A percentile compares a stretch with the other conserved stretches of the same genome.
Conservation (phyloP, 2,797 vertebrate genomes). For the Sarcoramphus papa region DNA sequence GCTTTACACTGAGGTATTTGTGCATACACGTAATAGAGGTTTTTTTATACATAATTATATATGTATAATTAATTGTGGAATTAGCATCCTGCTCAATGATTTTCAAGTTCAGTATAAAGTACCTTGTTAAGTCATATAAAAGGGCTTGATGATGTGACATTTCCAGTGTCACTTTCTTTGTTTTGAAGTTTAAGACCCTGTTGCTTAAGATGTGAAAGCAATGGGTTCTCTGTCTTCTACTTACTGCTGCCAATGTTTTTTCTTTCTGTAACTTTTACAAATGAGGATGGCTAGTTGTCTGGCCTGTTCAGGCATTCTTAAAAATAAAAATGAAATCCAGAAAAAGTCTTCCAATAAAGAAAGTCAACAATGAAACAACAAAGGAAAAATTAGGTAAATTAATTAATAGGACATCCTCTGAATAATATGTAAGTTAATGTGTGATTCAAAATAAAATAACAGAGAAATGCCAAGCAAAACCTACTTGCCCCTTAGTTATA, state of each 20-base stretch:
- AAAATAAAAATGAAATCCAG: neutral
- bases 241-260: neutral
- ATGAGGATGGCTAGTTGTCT: neutral
- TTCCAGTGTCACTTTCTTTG: neutral
- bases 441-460: neutral
- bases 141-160: neutral
- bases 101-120: neutral
- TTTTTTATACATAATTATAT: neutral
- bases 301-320: neutral
- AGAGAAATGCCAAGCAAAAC: neutral
- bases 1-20: neutral
- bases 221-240: neutral
- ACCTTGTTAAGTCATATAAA: neutral
- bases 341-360: neutral
- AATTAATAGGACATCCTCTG: neutral
- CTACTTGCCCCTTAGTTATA: neutral
- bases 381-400: neutral
- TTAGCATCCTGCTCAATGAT: neutral
- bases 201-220: neutral
- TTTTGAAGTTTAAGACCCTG: neutral
- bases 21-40: neutral
- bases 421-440: neutral
- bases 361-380: neutral
- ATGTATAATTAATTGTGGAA: neutral
- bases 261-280: neutral